Evolutionary conservation across 2,888 invertebrate genomes (phyloP).

Genomic region (Cyclophora punctaria): DNA sequence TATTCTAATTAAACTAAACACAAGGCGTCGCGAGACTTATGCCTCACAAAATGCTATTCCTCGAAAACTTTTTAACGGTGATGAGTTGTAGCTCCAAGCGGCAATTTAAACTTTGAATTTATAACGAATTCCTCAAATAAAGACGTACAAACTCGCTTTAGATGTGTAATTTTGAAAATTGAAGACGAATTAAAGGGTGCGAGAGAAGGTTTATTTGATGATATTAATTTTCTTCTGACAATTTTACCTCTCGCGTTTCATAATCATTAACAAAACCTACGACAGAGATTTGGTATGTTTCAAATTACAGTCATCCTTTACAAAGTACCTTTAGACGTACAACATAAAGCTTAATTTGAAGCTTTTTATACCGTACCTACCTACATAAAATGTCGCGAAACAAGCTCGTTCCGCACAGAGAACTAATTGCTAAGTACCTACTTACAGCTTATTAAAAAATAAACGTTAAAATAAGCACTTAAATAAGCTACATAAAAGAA

Average conservation of each 20-base stretch:
- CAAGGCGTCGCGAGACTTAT: constrained; percentile 38
- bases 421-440: constrained; percentile 3
- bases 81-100: constrained; percentile 54
- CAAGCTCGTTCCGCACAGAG: no score
- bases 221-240: no score
- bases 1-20: constrained; percentile 51
- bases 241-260: no score
- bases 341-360: no score
- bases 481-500: neutral
- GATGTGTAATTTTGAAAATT: constrained; percentile 39
- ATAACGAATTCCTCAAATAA: constrained; percentile 51
- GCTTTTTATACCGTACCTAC: no score
- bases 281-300: no score
- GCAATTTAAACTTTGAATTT: constrained; percentile 61
- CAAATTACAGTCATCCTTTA: no score
- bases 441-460: neutral
- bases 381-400: no score
- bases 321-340: no score
- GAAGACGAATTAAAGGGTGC: constrained; percentile 3
- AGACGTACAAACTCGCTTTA: constrained; percentile 40
- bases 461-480: neutral
- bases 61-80: constrained; percentile 54
- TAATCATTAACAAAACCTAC: no score
- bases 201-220: neutral
- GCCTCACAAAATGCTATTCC: constrained; percentile 21